Conservation (phyloP, 2,113 vertebrate species). For the Gambusia holbrooki region DNA sequence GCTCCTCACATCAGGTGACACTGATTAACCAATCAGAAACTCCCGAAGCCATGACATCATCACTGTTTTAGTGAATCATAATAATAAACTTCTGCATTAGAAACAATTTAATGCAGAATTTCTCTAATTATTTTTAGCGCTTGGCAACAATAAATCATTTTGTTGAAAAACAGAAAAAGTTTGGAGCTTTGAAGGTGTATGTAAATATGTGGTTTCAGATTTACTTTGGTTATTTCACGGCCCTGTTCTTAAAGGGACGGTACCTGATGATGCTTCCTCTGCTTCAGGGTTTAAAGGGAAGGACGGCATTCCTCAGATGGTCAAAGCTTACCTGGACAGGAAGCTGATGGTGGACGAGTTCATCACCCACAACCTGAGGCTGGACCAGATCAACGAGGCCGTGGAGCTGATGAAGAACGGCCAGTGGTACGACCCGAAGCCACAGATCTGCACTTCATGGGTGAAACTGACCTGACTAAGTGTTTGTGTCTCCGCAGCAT, state of each 20-base stretch:
- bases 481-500: slow-evolving; percentile 81
- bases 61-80: too few species aligned
- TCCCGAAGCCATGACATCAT: too few species aligned
- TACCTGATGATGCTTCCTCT: background rate
- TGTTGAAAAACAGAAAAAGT: too few species aligned
- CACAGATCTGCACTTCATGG: background rate
- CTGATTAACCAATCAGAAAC: too few species aligned
- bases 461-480: background rate
- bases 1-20: too few species aligned
- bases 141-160: too few species aligned
- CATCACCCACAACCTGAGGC: slow-evolving; percentile 80
- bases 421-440: slow-evolving; percentile 73
- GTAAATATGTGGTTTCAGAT: too few species aligned
- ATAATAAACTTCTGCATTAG: too few species aligned
- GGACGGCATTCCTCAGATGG: slow-evolving; percentile 81
- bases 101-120: too few species aligned
- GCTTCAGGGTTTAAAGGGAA: slow-evolving; percentile 80
- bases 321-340: slow-evolving; percentile 79
- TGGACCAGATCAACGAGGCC: slow-evolving; percentile 82
- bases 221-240: too few species aligned
- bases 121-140: too few species aligned
- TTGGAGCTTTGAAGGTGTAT: too few species aligned
- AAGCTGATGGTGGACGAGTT: slow-evolving; percentile 83
- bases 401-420: slow-evolving; percentile 81
- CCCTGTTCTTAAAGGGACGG: background rate